Conservation (phyloP, 2,888 invertebrate species). For the Iphiclides podalirius region DNA sequence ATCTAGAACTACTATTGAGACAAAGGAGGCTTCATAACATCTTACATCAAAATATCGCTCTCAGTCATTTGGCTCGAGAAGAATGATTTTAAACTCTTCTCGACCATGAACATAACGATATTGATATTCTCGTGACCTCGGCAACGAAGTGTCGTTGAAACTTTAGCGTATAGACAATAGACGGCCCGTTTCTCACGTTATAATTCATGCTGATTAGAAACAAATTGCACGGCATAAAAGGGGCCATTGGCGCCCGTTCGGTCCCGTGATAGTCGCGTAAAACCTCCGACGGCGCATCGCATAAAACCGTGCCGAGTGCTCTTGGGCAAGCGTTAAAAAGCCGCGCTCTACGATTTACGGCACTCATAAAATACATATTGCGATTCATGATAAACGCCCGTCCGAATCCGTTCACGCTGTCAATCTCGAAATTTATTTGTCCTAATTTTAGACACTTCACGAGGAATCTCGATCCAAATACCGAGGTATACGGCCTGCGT, state of each 20-base stretch:
- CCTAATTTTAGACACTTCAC: constrained; percentile 18
- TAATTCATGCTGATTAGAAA: constrained; percentile 48
- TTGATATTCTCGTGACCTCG: not conserved
- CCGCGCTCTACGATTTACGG: constrained; percentile 73
- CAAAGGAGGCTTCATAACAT: not conserved
- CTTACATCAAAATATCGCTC: too few species aligned
- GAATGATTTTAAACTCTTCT: too few species aligned
- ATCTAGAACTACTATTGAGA: not conserved
- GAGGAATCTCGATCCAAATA: constrained; percentile 1
- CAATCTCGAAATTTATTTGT: constrained; percentile 60
- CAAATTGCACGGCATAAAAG: constrained; percentile 46
- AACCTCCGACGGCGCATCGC: constrained; percentile 64
- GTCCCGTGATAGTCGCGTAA: constrained; percentile 57
- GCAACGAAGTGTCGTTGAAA: not conserved
- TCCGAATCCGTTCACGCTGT: constrained; percentile 61
- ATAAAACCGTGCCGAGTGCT: constrained; percentile 68
- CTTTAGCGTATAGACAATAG: not conserved
- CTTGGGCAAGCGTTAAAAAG: constrained; percentile 75
- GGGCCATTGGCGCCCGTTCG: constrained; percentile 46
- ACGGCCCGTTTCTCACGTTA: constrained; percentile 25
- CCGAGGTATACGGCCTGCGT: constrained; percentile 1
- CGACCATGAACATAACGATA: too few species aligned
- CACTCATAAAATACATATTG: constrained; percentile 78
- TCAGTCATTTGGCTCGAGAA: too few species aligned
- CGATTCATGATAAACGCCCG: constrained; percentile 72